Evolutionary conservation across 2,797 vertebrate genomes (phyloP).

Genomic region (Phylloscopus collybita): DNA sequence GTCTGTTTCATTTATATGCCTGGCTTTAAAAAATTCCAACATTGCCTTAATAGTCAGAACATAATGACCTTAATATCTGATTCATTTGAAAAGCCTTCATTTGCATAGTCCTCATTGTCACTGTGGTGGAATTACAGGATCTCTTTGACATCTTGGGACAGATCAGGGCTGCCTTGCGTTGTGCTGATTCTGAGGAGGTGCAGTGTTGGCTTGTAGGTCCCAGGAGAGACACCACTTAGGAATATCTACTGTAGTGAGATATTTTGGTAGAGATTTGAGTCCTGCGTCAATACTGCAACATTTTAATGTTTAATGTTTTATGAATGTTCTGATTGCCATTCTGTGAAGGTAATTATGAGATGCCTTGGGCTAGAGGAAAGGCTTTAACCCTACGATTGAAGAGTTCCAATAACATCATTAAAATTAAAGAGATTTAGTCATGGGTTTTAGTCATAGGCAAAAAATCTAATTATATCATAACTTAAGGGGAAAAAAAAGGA

Average conservation of each 20-base stretch:
- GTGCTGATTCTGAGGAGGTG: not conserved
- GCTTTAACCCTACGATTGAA: not conserved
- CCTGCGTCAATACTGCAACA: not conserved
- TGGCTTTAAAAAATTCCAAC: not conserved
- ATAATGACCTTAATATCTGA: not conserved
- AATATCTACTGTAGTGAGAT: not conserved
- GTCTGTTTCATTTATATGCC: not conserved
- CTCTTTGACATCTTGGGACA: not conserved
- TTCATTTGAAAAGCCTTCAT: not conserved
- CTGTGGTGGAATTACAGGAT: not conserved
- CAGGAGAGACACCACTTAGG: not conserved
- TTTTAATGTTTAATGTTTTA: not conserved
- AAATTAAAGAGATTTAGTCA: not conserved
- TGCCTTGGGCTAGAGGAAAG: not conserved
- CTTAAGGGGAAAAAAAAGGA: not conserved
- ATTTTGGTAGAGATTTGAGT: not conserved
- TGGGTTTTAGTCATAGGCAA: not conserved
- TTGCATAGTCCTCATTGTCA: not conserved
- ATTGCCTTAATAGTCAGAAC: not conserved
- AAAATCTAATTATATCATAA: not conserved
- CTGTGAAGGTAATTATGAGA: not conserved
- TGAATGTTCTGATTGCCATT: not conserved
- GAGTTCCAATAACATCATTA: not conserved
- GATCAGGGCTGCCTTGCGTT: not conserved
- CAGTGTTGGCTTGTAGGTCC: not conserved